Evolutionary conservation across 2,797 vertebrate species (phyloP).

Genomic region (Cottoperca gobio): DNA sequence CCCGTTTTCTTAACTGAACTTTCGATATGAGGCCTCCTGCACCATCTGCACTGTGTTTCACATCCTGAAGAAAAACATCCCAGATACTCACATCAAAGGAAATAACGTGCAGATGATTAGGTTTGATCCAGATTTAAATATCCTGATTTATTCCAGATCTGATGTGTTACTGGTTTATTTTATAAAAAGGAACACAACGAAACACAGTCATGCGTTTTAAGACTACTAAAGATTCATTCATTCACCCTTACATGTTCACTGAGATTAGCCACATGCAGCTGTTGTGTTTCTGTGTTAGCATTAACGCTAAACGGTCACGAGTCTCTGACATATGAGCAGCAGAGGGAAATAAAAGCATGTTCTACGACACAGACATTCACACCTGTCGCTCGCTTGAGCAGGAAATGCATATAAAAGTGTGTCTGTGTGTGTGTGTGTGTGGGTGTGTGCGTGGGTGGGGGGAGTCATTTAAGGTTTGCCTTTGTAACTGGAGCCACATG

Average conservation of each 20-base stretch:
- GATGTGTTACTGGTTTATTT: not conserved
- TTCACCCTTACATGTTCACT: not conserved
- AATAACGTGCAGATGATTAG: conserved; percentile 1
- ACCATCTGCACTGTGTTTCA: conserved; percentile 40
- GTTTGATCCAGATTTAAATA: conserved; percentile 5
- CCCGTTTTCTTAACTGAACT: conserved; percentile 45
- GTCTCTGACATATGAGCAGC: conserved; percentile 49
- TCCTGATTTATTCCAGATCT: conserved; percentile 18
- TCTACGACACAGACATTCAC: conserved; percentile 36
- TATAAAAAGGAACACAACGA: not conserved
- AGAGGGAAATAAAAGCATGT: conserved; percentile 42
- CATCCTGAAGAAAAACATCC: conserved; percentile 8
- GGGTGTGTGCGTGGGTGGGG: not conserved
- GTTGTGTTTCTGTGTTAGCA: conserved; percentile 31
- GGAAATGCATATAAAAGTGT: conserved; percentile 10
- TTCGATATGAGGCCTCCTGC: conserved; percentile 20
- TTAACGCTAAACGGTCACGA: conserved; percentile 25
- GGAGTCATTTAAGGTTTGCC: conserved; percentile 22
- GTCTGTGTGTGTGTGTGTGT: conserved; percentile 10
- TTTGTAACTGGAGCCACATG: conserved; percentile 19
- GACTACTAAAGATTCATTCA: too few relatives aligned
- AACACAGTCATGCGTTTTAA: conserved; percentile 7
- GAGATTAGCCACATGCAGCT: conserved; percentile 48
- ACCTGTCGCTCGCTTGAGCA: conserved; percentile 40
- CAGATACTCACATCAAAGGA: not conserved